Conservation (phyloP, 1,140 invertebrate genomes). For the Ridgeia piscesae region DNA sequence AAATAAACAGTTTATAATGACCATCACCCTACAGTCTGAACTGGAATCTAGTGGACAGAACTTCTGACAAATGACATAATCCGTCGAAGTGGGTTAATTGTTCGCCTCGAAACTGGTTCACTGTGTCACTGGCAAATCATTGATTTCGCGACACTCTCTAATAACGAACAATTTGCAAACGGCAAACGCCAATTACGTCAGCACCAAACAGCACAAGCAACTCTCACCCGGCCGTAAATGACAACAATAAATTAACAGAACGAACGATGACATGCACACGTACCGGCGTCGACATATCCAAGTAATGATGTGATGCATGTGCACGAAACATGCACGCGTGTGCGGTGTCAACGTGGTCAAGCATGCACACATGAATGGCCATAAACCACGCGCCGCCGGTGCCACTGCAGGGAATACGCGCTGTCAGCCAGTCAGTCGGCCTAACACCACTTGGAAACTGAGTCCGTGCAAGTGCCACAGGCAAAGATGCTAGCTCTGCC, state of each 20-base stretch:
- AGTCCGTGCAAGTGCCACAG: neutral
- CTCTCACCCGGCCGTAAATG: neutral
- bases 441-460: neutral
- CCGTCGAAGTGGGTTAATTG: neutral
- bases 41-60: neutral
- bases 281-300: neutral
- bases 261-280: neutral
- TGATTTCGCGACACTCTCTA: neutral
- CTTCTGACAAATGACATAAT: neutral
- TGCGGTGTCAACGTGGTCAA: neutral
- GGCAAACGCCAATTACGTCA: neutral
- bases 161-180: neutral
- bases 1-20: neutral
- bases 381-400: neutral
- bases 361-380: neutral
- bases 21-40: neutral
- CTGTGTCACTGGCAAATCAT: neutral
- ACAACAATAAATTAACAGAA: neutral
- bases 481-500: neutral
- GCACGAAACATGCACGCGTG: neutral
- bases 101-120: neutral
- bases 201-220: neutral
- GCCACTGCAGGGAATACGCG: neutral
- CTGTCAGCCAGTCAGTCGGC: neutral
- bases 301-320: neutral